Percentiles rank a stretch among this genome's conserved stretches.
Conservation (phyloP, 2,797 vertebrate genomes). For the Gallinago nigripennis region DNA sequence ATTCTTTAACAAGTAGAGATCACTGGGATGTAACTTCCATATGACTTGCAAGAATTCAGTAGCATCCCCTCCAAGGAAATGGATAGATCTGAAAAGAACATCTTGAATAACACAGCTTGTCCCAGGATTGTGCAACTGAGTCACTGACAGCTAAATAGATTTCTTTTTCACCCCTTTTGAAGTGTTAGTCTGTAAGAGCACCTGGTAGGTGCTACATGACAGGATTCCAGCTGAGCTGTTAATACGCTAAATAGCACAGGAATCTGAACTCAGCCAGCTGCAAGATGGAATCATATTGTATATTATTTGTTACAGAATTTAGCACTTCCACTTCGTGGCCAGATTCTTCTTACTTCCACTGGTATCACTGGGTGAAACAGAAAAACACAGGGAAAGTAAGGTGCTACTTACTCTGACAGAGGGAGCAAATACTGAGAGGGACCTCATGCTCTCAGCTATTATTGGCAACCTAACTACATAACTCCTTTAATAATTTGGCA, state of each 20-base stretch:
- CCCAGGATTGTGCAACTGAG: neutral
- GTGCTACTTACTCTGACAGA: neutral
- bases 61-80: neutral
- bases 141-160: neutral
- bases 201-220: neutral
- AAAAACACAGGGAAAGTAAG: neutral
- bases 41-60: slow-evolving; percentile 12
- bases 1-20: slow-evolving; percentile 48
- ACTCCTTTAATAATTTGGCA: neutral
- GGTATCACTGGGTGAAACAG: neutral
- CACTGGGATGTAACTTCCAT: neutral
- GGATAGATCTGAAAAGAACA: neutral
- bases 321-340: neutral
- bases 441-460: neutral
- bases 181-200: neutral
- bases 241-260: slow-evolving; percentile 7
- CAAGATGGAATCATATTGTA: neutral
- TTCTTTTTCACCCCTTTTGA: slow-evolving; percentile 21
- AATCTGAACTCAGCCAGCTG: slow-evolving; percentile 24
- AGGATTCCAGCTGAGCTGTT: slow-evolving; percentile 50
- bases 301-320: slow-evolving; percentile 31
- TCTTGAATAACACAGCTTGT: neutral
- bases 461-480: neutral
- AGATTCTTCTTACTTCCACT: neutral
- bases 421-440: neutral